Conservation (phyloP, 2,888 invertebrate species). For the Lycocerus yunnanus region DNA sequence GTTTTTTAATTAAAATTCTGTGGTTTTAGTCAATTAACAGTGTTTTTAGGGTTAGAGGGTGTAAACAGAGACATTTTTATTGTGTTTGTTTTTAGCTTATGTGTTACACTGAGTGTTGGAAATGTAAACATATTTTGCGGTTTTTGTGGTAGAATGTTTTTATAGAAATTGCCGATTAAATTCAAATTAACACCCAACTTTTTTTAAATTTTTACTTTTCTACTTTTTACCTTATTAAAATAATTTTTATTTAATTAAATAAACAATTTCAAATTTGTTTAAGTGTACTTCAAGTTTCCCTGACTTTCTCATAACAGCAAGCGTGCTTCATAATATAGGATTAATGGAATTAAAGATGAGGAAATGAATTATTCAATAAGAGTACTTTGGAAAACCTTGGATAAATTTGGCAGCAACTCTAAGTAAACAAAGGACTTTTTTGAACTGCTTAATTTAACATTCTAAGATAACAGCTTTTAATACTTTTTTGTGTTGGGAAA, state of each 20-base stretch:
- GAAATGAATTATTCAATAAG: constrained; percentile 52
- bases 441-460: not conserved
- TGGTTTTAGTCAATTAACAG: constrained; percentile 41
- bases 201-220: not conserved
- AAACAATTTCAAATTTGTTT: not conserved
- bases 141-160: not conserved
- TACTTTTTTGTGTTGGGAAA: too few relatives aligned
- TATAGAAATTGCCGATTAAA: not conserved
- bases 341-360: constrained; percentile 57
- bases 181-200: not conserved
- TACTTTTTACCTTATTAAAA: not conserved
- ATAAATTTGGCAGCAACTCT: constrained; percentile 49
- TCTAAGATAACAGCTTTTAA: not conserved
- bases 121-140: constrained; percentile 19
- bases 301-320: constrained; percentile 12
- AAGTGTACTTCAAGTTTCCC: constrained; percentile 17
- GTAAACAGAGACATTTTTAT: constrained; percentile 23
- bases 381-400: constrained; percentile 53
- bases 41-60: constrained; percentile 23
- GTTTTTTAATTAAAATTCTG: constrained; percentile 45
- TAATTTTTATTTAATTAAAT: not conserved
- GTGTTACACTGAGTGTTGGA: constrained; percentile 14
- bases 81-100: constrained; percentile 20
- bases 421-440: constrained; percentile 44
- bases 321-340: constrained; percentile 47